Conservation (phyloP, 2,113 vertebrate species). For the Chauna torquata region DNA sequence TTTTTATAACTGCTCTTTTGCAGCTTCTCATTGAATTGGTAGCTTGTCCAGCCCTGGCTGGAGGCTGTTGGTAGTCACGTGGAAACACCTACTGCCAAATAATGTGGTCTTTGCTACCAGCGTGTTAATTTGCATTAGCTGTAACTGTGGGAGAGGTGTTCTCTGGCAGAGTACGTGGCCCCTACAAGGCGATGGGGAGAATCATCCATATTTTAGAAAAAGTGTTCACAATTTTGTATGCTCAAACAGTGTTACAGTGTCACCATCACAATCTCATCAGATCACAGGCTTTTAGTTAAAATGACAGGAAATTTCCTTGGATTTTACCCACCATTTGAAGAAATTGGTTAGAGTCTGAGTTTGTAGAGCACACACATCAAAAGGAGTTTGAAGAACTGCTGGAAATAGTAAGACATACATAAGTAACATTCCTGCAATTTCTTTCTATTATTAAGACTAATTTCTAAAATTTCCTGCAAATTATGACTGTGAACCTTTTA, state of each 20-base stretch:
- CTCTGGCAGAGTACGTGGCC: not conserved
- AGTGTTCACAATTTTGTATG: not conserved
- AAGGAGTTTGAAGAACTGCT: not conserved
- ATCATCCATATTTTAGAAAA: not conserved
- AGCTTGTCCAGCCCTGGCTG: not conserved
- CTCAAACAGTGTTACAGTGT: not conserved
- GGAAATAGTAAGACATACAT: not conserved
- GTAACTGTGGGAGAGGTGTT: not conserved
- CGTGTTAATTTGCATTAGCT: not conserved
- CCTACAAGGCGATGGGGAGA: not conserved
- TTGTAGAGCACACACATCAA: conserved; percentile 27
- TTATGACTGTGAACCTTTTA: not conserved
- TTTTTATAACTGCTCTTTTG: not conserved
- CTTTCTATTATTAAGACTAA: not conserved
- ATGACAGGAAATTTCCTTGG: conserved; percentile 2
- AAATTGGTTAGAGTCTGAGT: not conserved
- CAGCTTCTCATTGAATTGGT: not conserved
- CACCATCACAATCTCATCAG: not conserved
- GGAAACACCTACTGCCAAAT: not conserved
- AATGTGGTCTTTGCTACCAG: not conserved
- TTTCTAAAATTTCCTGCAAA: not conserved
- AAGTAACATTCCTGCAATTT: not conserved
- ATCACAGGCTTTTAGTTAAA: not conserved
- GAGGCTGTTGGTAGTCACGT: not conserved
- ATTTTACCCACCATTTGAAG: not conserved